Conservation (phyloP, 2,888 invertebrate genomes). For the Eupithecia centaureata region DNA sequence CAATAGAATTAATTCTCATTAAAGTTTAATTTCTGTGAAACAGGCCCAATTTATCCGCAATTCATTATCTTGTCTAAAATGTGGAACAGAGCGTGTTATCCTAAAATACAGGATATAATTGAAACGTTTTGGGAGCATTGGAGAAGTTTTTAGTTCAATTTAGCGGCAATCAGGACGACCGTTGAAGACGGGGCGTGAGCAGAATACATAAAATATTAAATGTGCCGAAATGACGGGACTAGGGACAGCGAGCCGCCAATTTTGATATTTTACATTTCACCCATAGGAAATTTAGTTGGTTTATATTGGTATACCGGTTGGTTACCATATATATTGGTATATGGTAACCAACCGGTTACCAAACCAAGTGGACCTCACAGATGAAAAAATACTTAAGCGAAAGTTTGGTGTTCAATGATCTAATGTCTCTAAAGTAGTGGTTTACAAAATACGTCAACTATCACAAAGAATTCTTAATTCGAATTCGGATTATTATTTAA, state of each 20-base stretch:
- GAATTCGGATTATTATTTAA: too few relatives aligned
- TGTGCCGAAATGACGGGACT: constrained; percentile 69
- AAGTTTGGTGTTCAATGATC: neutral
- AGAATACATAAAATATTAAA: constrained; percentile 82
- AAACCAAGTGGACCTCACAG: too few relatives aligned
- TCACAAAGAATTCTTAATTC: too few relatives aligned
- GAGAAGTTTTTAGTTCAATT: constrained; percentile 85
- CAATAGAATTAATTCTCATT: neutral
- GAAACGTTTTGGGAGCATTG: constrained; percentile 79
- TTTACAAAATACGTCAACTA: neutral
- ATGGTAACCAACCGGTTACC: too few relatives aligned
- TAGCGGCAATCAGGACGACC: constrained; percentile 83
- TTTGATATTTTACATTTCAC: constrained; percentile 64
- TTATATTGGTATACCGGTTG: neutral
- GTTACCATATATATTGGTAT: too few relatives aligned
- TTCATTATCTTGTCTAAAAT: constrained; percentile 34
- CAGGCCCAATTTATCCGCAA: constrained; percentile 30
- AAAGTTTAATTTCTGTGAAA: constrained; percentile 9
- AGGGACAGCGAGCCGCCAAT: constrained; percentile 69
- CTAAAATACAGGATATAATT: constrained; percentile 73
- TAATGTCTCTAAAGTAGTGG: neutral
- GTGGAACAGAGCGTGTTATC: constrained; percentile 46
- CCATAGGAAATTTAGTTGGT: constrained; percentile 28
- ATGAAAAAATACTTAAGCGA: neutral
- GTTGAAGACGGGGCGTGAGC: constrained; percentile 81